A percentile compares a stretch with the other conserved stretches of the same genome.
phyloP scores from a whole-genome alignment of 2,113 vertebrate species.

The Ia io region DNA sequence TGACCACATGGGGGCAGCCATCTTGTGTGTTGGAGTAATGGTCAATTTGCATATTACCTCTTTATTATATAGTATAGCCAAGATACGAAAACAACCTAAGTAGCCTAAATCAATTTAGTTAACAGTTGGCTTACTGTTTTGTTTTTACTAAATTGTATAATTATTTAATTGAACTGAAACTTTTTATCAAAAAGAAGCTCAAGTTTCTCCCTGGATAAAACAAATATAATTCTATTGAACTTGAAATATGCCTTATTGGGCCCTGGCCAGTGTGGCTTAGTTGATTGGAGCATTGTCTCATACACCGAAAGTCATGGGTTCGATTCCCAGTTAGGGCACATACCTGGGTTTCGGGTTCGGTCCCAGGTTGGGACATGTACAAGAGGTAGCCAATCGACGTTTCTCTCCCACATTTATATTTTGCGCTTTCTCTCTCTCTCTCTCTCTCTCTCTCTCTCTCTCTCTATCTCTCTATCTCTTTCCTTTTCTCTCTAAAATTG shows the following conservation, averaged over 20 bases:
- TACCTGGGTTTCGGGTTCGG: background rate
- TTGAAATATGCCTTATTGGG: background rate
- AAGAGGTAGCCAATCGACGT: background rate
- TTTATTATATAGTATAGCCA: background rate
- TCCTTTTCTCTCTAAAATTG: no score
- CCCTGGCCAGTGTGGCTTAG: background rate
- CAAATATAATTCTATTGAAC: background rate
- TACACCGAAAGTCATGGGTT: background rate
- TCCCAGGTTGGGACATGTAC: background rate
- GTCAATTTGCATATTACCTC: no score
- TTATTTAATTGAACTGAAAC: background rate
- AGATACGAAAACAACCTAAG: background rate
- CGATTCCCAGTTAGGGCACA: background rate
- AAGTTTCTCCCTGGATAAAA: constrained; percentile 8
- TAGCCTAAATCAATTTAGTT: background rate
- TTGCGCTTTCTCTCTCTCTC: no score
- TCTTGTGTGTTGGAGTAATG: no score
- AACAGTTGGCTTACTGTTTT: background rate
- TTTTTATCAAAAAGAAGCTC: constrained; percentile 6
- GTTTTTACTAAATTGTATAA: background rate
- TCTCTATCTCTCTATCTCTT: no score
- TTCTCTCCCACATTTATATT: background rate
- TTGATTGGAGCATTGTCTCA: background rate
- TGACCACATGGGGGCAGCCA: no score
- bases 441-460: no score